phyloP scores from a whole-genome alignment of 2,113 vertebrate genomes.

The Mionectes macconnelli region DNA sequence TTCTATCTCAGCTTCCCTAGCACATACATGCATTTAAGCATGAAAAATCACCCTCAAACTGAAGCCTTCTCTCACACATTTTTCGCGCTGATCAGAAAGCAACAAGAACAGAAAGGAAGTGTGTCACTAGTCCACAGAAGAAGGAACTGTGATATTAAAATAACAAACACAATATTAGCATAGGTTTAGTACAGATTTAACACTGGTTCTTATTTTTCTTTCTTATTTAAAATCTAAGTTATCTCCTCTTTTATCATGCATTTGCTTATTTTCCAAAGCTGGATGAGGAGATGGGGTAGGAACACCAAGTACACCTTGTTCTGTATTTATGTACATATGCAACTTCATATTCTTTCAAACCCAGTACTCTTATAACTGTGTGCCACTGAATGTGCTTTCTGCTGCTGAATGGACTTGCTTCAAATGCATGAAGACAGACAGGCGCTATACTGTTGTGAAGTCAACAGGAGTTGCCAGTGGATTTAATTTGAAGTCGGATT shows the following conservation, averaged over 20 bases:
- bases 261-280: neutral
- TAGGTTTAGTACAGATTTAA: neutral
- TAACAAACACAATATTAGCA: neutral
- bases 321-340: neutral
- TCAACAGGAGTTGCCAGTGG: neutral
- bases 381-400: neutral
- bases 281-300: neutral
- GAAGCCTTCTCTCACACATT: neutral
- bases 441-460: neutral
- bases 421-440: neutral
- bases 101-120: neutral
- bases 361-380: neutral
- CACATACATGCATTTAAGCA: neutral
- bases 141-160: neutral
- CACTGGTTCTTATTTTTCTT: neutral
- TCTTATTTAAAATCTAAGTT: neutral
- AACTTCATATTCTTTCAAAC: neutral
- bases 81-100: neutral
- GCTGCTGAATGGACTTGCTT: constrained; percentile 5
- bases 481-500: constrained; percentile 13
- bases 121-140: neutral
- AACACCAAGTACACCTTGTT: neutral
- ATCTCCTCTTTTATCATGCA: neutral
- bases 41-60: neutral
- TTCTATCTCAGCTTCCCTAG: neutral